These are phyloP conservation scores for Lomographa bimaculata DNA, from an alignment of 2,888 invertebrate genomes.

Conservation along the genomic window DNA sequence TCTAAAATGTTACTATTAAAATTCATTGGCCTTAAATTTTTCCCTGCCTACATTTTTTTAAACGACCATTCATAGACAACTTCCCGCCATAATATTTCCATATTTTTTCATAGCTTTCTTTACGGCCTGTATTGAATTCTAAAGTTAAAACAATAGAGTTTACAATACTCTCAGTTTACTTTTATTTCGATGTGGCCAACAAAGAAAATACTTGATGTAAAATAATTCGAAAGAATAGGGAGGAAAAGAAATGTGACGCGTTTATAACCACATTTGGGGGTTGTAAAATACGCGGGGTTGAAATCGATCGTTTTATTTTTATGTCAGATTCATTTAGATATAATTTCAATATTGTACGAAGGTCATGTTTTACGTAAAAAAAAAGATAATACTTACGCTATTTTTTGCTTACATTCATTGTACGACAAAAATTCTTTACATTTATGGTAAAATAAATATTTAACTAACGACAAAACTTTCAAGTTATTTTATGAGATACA, in stretches of 20 bases:
- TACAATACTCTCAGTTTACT: conserved; percentile 8
- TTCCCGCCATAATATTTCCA: conserved; percentile 76
- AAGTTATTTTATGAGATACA: too few species aligned
- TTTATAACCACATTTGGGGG: conserved; percentile 64
- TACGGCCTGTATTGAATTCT: conserved; percentile 5
- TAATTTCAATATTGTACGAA: too few species aligned
- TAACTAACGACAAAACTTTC: too few species aligned
- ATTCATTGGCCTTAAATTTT: conserved; percentile 68
- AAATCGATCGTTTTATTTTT: conserved; percentile 45
- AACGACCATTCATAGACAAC: conserved; percentile 73
- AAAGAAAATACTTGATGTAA: conserved; percentile 46
- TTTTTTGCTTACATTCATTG: too few species aligned
- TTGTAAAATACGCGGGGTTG: conserved; percentile 49
- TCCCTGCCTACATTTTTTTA: conserved; percentile 50
- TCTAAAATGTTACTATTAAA: conserved; percentile 59
- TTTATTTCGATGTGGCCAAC: conserved; percentile 1
- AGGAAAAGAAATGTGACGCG: conserved; percentile 60
- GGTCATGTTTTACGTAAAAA: too few species aligned
- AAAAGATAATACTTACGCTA: too few species aligned
- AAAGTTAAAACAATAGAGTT: conserved; percentile 10
- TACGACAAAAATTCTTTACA: too few species aligned
- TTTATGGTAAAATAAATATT: too few species aligned
- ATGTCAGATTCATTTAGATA: conserved; percentile 26
- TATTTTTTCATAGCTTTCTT: conserved; percentile 39
- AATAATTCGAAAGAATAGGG: conserved; percentile 60